These are phyloP conservation scores for Orchesellides sinensis DNA, from an alignment of 2,888 invertebrate genomes.

Conservation along the genomic window DNA sequence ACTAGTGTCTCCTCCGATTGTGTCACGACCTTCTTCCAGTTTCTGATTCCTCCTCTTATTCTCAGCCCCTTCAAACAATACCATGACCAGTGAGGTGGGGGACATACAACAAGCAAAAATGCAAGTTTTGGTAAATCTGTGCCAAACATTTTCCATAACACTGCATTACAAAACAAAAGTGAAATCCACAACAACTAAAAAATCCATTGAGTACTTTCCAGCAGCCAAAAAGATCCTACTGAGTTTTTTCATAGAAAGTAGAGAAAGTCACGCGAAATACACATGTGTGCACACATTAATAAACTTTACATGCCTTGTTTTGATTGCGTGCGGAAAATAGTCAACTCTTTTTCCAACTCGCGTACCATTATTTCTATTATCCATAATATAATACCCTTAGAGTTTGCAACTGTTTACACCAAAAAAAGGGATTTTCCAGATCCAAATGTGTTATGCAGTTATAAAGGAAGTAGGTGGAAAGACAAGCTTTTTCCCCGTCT, in stretches of 20 bases:
- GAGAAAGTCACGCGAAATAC: constrained; percentile 56
- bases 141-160: constrained; percentile 47
- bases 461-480: neutral
- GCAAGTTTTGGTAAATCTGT: constrained; percentile 44
- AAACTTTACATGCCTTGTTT: no score
- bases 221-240: neutral
- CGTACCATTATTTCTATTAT: no score
- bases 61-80: no score
- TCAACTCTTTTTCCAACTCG: no score
- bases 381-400: no score
- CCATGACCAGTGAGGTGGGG: no score
- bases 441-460: no score
- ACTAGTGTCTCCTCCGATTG: no score
- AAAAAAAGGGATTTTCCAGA: no score
- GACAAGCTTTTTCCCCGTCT: neutral
- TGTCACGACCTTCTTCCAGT: no score
- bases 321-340: neutral
- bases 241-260: constrained; percentile 23
- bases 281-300: neutral
- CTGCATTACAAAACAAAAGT: constrained; percentile 8
- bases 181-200: neutral
- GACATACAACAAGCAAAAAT: no score
- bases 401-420: no score
- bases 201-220: neutral
- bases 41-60: neutral